These are phyloP conservation scores for Parthenolecanium corni DNA, from an alignment of 2,888 invertebrate genomes.

Conservation along the genomic window DNA sequence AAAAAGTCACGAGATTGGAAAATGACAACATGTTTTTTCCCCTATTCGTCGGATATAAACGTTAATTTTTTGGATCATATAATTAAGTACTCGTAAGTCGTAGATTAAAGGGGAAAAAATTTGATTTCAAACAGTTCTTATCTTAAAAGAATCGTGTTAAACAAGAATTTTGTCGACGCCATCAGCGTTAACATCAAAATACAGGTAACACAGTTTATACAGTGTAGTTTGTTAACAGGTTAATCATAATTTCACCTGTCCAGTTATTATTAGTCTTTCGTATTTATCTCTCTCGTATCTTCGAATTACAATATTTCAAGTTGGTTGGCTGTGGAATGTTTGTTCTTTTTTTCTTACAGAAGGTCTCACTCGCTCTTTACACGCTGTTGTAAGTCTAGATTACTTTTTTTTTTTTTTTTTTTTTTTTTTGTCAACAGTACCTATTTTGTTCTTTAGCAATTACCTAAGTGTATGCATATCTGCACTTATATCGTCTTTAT, in stretches of 20 bases:
- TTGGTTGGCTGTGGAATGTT: not conserved
- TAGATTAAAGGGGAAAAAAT: constrained; percentile 1
- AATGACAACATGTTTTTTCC: too few relatives aligned
- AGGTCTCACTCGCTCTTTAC: too few relatives aligned
- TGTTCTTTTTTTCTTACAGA: not conserved
- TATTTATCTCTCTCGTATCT: not conserved
- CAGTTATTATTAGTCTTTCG: constrained; percentile 7
- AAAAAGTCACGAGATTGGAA: too few relatives aligned
- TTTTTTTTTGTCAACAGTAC: not conserved
- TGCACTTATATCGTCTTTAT: too few relatives aligned
- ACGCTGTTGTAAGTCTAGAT: too few relatives aligned
- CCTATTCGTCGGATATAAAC: not conserved
- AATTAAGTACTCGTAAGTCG: too few relatives aligned
- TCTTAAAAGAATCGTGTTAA: constrained; percentile 1
- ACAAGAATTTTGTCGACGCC: not conserved
- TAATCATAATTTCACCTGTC: constrained; percentile 18
- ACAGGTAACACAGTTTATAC: not conserved
- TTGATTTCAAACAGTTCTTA: not conserved
- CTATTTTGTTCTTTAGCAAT: too few relatives aligned
- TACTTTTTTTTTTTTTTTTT: not conserved
- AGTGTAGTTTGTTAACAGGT: constrained; percentile 5
- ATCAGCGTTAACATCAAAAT: too few relatives aligned
- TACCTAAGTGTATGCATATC: too few relatives aligned
- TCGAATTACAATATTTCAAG: not conserved
- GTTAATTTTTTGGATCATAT: not conserved